Evolutionary conservation across 2,888 invertebrate genomes (phyloP).

Genomic region (Frankliniella intonsa): DNA sequence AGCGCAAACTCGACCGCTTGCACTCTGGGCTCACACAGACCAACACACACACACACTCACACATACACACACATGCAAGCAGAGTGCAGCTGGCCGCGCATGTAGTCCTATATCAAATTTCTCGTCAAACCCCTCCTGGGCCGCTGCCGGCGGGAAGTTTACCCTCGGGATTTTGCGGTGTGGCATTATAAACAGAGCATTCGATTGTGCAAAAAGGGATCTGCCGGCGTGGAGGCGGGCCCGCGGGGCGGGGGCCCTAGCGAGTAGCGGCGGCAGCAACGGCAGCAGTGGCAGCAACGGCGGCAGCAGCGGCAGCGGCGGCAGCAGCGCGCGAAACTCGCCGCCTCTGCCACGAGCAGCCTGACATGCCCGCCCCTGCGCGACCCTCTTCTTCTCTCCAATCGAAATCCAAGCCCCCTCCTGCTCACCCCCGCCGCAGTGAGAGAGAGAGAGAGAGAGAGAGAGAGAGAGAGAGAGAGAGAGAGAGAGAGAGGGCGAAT

Average conservation of each 20-base stretch:
- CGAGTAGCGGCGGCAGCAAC: background rate
- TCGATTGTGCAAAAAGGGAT: background rate
- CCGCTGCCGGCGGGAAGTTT: background rate
- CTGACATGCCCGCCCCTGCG: background rate
- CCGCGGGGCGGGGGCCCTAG: background rate
- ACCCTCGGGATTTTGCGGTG: background rate
- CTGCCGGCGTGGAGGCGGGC: no score
- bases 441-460: no score
- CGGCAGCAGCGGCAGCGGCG: no score
- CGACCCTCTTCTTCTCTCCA: background rate
- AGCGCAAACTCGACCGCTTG: no score
- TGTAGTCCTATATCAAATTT: conserved; percentile 3
- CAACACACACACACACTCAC: background rate
- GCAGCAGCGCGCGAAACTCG: no score
- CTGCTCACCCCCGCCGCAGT: background rate
- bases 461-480: no score
- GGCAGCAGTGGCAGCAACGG: background rate
- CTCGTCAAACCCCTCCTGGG: background rate
- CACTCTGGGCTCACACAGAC: background rate
- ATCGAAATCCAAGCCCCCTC: background rate
- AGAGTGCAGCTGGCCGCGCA: background rate
- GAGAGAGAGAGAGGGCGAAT: no score
- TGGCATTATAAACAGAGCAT: background rate
- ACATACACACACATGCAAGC: background rate
- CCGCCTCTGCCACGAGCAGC: no score